phyloP scores from a whole-genome alignment of 2,797 vertebrate species.

The Tokudaia muenninki region DNA sequence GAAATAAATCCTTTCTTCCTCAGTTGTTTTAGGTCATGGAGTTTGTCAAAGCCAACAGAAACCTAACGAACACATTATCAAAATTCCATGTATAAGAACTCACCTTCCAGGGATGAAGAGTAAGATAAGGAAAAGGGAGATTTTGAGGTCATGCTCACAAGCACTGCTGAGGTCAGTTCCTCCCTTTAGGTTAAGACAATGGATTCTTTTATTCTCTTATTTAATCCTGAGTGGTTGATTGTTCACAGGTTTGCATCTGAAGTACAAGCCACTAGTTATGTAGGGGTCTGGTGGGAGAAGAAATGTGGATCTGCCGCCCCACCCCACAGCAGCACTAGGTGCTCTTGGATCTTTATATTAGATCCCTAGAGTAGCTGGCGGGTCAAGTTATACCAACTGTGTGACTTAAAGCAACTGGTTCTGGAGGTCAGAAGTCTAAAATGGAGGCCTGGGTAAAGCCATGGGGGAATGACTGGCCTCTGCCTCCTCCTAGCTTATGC shows the following conservation, averaged over 20 bases:
- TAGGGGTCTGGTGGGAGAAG: background rate
- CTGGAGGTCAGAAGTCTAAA: background rate
- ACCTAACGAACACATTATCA: background rate
- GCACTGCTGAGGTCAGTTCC: background rate
- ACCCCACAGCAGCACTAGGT: fast-evolving
- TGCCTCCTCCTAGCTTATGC: background rate
- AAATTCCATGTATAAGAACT: background rate
- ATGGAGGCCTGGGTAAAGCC: background rate
- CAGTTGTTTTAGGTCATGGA: background rate
- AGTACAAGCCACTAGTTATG: background rate
- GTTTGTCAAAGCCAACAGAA: background rate
- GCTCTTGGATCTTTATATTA: background rate
- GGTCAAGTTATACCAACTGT: fast-evolving
- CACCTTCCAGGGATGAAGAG: background rate
- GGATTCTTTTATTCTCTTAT: background rate
- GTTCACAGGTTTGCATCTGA: background rate
- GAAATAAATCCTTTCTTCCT: background rate
- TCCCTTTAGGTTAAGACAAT: background rate
- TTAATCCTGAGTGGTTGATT: background rate
- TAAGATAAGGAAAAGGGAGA: background rate
- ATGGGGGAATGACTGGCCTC: background rate
- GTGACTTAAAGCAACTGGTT: background rate
- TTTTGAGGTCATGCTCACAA: background rate
- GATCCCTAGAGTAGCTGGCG: fast-evolving
- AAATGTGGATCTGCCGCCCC: background rate